Evolutionary conservation across 1,140 invertebrate genomes (phyloP), one percentile per base, ranked within the genome.

Genomic region (Drosophila yakuba): DNA sequence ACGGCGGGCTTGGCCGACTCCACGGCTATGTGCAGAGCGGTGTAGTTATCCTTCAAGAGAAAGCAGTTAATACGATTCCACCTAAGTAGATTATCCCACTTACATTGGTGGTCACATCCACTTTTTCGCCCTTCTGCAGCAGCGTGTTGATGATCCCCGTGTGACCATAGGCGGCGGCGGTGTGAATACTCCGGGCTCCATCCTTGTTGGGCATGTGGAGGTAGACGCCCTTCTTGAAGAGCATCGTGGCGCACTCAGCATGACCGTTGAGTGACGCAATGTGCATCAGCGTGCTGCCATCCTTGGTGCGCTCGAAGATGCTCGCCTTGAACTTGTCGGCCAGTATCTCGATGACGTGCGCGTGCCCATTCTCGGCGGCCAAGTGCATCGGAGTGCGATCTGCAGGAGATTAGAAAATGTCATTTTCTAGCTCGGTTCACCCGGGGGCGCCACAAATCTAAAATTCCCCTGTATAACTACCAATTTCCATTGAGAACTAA

Each of bases 131-230:
- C 93, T 98, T 98, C 89, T 98, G 96, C 14, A 99, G 93, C 10
- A 99, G 93, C 1, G 98, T 98, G 91, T 98, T 98, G 72, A 99
- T 99, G 74, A 99, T 99, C 7, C 98, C 97, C 3, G 98, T 98
- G 86, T 99, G 98, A 0, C 99, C 99, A 76, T 97, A 97, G 76
- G 95, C 94, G 1, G 97, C 97, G 2, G 98, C 98, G 0, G 97
- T 98, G 92, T 98, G 98, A 71, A 98, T 97, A 90, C 97, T 97
- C 47, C 97, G 94, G 0, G 97, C 97, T 41, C 97, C 97, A 78
- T 96, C 95, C 95, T 99, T 99, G 93, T 99, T 99, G 69, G 99
- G 98, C 98, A 99, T 99, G 90, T 99, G 98, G 1, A 99, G 94
- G 68, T 99, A 99, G n/a, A 99, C 98, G 4, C 99, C 99, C 93